Evolutionary conservation across 2,113 vertebrate species (phyloP).

Genomic region (Panthera uncia): DNA sequence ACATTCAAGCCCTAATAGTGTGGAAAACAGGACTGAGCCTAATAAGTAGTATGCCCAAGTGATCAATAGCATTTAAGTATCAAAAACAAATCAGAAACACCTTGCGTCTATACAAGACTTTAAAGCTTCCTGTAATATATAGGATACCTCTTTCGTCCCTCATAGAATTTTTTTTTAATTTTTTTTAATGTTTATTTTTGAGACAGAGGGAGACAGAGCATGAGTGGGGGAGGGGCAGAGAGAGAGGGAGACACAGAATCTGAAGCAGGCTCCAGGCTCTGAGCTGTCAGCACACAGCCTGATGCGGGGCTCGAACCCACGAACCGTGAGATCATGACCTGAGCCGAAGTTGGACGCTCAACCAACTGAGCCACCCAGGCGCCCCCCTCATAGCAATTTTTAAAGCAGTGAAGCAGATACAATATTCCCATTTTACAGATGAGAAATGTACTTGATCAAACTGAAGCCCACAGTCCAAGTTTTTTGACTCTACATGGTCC

Average conservation of each 20-base stretch:
- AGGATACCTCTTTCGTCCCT: neutral
- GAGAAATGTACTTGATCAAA: constrained; percentile 12
- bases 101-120: neutral
- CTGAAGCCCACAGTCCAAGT: neutral
- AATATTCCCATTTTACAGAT: neutral
- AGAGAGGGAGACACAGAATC: too few relatives aligned
- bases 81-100: constrained; percentile 21
- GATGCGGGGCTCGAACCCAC: too few relatives aligned
- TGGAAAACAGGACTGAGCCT: neutral
- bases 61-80: neutral
- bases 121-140: neutral
- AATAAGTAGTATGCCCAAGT: neutral
- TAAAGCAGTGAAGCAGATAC: neutral
- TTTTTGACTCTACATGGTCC: neutral
- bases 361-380: too few relatives aligned
- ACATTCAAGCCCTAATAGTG: neutral
- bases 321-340: too few relatives aligned
- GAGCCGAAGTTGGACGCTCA: too few relatives aligned
- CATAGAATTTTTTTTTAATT: neutral
- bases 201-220: too few relatives aligned
- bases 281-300: too few relatives aligned
- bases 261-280: too few relatives aligned
- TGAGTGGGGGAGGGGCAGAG: too few relatives aligned
- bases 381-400: neutral
- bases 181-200: too few relatives aligned